Conservation (phyloP, 2,113 vertebrate genomes). For the Corydoras sp. region DNA sequence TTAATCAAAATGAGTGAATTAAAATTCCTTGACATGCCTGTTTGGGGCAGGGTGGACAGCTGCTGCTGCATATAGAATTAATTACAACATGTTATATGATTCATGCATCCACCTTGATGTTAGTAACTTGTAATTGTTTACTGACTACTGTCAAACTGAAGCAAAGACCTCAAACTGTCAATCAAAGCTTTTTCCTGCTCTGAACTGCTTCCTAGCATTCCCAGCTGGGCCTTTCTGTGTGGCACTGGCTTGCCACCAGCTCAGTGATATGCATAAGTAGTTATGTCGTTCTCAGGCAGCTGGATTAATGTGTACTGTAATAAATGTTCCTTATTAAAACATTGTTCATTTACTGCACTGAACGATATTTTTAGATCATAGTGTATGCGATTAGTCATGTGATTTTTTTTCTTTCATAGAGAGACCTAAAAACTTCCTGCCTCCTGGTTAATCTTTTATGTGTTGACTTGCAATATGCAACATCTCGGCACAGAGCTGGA, state of each 20-base stretch:
- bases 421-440: neutral
- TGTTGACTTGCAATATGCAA: neutral
- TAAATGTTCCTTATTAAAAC: conserved; percentile 1
- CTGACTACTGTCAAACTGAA: conserved; percentile 31
- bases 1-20: too few relatives aligned
- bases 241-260: conserved; percentile 19
- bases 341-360: conserved; percentile 9
- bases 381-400: conserved; percentile 2
- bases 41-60: too few relatives aligned
- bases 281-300: conserved; percentile 17
- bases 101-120: neutral
- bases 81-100: neutral
- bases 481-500: neutral
- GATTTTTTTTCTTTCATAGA: neutral
- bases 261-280: conserved; percentile 15
- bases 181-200: conserved; percentile 38
- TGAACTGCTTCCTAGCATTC: conserved; percentile 37
- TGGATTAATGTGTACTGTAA: neutral
- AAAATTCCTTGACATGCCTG: too few relatives aligned
- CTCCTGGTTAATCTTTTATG: conserved; percentile 28
- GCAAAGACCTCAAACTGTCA: conserved; percentile 45
- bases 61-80: too few relatives aligned
- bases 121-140: conserved; percentile 42
- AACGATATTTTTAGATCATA: conserved; percentile 16
- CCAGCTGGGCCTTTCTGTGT: conserved; percentile 33